Evolutionary conservation across 2,797 vertebrate species (phyloP).

Genomic region (Kryptopterus vitreolus): DNA sequence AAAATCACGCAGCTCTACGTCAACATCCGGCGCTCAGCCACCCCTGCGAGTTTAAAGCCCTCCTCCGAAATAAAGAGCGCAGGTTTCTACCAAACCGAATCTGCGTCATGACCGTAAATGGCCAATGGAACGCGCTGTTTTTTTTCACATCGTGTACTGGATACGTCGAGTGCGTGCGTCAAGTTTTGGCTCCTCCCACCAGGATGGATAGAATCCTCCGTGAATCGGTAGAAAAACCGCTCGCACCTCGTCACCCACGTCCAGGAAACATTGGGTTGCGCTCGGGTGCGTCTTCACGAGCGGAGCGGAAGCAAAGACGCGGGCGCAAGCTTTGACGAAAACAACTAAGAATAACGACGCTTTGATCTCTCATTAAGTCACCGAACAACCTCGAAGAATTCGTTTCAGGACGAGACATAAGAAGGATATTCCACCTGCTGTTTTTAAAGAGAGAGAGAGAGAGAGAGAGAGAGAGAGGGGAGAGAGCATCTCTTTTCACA

Average conservation of each 20-base stretch:
- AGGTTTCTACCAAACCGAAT: neutral
- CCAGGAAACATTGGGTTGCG: neutral
- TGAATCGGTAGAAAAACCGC: neutral
- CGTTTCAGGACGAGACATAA: neutral
- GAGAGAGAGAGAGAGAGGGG: no score
- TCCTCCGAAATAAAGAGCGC: neutral
- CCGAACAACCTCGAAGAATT: neutral
- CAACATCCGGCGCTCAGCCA: neutral
- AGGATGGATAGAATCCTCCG: neutral
- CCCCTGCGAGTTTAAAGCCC: neutral
- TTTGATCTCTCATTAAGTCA: neutral
- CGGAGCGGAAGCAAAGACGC: neutral
- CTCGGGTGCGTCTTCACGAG: neutral
- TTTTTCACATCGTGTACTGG: neutral
- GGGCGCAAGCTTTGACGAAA: neutral
- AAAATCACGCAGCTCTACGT: neutral
- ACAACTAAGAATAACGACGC: neutral
- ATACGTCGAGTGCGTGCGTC: conserved; percentile 50
- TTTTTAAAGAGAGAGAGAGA: no score
- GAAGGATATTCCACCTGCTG: neutral
- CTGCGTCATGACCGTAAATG: conserved; percentile 18
- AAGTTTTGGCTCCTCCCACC: conserved; percentile 32
- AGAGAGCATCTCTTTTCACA: neutral
- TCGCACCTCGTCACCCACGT: neutral
- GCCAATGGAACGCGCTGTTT: conserved; percentile 40